Base-by-base conservation (phyloP, 2,113 vertebrate species). In the Saguinus midas region DNA sequence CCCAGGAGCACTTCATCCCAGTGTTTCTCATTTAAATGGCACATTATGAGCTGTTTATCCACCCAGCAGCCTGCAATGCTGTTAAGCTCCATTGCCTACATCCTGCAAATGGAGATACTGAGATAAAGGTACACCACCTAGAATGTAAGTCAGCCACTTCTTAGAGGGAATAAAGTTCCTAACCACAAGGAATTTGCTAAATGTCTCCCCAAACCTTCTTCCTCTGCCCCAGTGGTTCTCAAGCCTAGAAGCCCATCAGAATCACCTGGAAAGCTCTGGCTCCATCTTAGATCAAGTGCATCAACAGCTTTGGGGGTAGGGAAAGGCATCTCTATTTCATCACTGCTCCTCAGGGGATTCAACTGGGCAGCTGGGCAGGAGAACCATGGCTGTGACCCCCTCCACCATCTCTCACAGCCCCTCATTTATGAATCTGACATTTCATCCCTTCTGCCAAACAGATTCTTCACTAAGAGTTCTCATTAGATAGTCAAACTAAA, bases 21-120 rank as follows among this genome's bases (percentile, higher is more conserved):
- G 8, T 40, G 61, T 43, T 91, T 94, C 50, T 78, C 73, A 55
- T 12, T 96, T 95, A 92, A 97, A 95, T 17, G 35, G 68, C 87
- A 82, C 75, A 89, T 80, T 72, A 57, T 35, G 45, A 92, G 81
- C 94, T 91, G 21, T 91, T 93, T 92, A 84, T 58, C 85, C 79
- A 75, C 40, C 43, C 81, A 76, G 1, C 35, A 48, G 37, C 48
- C 84, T 48, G 81, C 48, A 52, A 10, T 12, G 75, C 37, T 23
- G 66, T 75, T 61, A 81, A 90, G 95, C 90, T 88, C 82, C 70
- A 20, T 8, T 93, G 83, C 89, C 83, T 83, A 70, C 72, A 86
- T 9, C 23, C 68, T 50, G 50, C 40, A 89, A 87, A n/a, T 35
- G 27, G 73, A 37, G 84, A 84, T 50, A 43, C 8, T 0, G 12